These are phyloP conservation scores for Lacanobia oleracea DNA, from an alignment of 2,888 invertebrate species.

Conservation along the genomic window DNA sequence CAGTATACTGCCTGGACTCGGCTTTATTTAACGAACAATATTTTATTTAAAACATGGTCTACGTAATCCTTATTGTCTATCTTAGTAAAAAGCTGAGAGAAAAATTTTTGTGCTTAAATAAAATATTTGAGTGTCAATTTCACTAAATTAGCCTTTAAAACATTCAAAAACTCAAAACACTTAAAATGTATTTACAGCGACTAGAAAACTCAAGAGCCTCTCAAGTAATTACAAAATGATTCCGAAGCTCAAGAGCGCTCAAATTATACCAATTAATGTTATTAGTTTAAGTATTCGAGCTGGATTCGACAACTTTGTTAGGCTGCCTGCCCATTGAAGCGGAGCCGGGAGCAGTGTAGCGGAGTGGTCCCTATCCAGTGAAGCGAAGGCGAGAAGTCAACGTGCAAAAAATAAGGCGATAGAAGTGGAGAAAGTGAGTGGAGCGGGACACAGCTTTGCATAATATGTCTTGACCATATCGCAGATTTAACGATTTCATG, in stretches of 20 bases:
- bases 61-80: background rate
- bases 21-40: background rate
- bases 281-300: constrained; percentile 28
- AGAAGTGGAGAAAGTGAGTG: background rate
- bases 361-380: background rate
- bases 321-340: constrained; percentile 16
- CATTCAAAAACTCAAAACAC: background rate
- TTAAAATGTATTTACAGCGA: constrained; percentile 15
- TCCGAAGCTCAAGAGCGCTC: constrained; percentile 22
- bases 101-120: background rate
- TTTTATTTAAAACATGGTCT: background rate
- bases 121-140: background rate
- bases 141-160: background rate
- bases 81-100: background rate
- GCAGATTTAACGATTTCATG: too few species aligned
- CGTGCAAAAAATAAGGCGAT: constrained; percentile 7
- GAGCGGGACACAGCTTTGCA: background rate
- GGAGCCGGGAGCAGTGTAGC: constrained; percentile 17
- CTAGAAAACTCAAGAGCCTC: constrained; percentile 3
- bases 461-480: too few species aligned
- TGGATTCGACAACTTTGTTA: constrained; percentile 28
- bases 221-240: constrained; percentile 30
- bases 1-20: background rate
- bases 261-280: constrained; percentile 47
- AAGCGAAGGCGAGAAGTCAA: constrained; percentile 5